Evolutionary conservation across 2,888 invertebrate genomes (phyloP).

Genomic region (Diarsia mendica): DNA sequence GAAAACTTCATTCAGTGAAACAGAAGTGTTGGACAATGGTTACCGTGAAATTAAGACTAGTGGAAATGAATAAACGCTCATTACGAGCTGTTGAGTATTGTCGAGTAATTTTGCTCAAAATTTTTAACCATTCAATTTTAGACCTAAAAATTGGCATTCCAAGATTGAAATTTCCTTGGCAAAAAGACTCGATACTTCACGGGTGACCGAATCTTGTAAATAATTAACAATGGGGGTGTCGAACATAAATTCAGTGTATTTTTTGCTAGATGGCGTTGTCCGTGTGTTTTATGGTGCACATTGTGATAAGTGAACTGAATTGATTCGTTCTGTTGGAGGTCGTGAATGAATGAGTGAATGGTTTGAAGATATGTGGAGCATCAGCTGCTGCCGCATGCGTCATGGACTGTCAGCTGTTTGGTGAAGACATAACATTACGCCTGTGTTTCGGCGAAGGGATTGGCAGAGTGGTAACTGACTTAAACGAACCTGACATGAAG

Average conservation of each 20-base stretch:
- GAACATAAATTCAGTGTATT: conserved; percentile 57
- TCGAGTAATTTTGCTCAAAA: conserved; percentile 57
- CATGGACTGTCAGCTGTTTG: conserved; percentile 28
- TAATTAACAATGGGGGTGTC: conserved; percentile 60
- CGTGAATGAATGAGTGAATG: conserved; percentile 63
- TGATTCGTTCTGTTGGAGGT: conserved; percentile 54
- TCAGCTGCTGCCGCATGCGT: conserved; percentile 50
- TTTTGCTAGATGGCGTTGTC: conserved; percentile 57
- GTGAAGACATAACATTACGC: background rate
- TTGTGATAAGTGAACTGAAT: conserved; percentile 58
- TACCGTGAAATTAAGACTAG: conserved; percentile 80
- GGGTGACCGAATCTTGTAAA: conserved; percentile 62
- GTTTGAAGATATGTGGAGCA: conserved; percentile 36
- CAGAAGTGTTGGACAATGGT: conserved; percentile 79
- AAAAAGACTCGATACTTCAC: conserved; percentile 40
- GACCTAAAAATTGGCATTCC: fast-evolving
- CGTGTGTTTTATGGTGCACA: conserved; percentile 57
- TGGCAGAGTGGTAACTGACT: background rate
- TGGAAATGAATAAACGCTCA: conserved; percentile 80
- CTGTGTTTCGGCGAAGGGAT: background rate
- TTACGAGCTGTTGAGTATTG: conserved; percentile 71
- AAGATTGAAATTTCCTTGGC: conserved; percentile 30
- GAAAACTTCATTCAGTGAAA: conserved; percentile 76
- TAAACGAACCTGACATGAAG: no score
- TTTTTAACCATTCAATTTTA: conserved; percentile 8